These are phyloP conservation scores for Pongo pygmaeus DNA, from an alignment of 2,113 vertebrate genomes.

Conservation along the genomic window DNA sequence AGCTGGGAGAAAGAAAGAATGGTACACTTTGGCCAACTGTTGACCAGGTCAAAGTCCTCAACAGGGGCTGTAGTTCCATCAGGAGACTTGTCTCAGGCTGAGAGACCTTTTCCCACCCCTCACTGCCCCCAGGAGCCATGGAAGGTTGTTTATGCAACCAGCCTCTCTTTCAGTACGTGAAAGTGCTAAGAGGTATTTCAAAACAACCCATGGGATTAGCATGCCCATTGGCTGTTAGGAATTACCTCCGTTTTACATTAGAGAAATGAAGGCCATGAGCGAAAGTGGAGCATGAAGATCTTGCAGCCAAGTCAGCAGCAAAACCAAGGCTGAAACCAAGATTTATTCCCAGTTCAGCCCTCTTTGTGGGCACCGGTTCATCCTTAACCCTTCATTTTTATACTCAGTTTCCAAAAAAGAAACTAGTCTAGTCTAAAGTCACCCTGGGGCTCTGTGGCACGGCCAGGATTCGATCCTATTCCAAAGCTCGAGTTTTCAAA, in stretches of 20 bases:
- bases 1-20: not conserved
- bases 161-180: not conserved
- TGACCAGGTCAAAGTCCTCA: not conserved
- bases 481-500: not conserved
- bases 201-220: not conserved
- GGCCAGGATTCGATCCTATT: not conserved
- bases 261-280: not conserved
- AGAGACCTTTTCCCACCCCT: not conserved
- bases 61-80: not conserved
- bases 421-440: not conserved
- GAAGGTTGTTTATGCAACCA: not conserved
- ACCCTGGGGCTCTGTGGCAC: not conserved
- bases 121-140: not conserved
- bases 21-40: not conserved
- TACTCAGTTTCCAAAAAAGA: not conserved
- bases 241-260: not conserved
- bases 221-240: rapidly evolving
- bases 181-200: slow-evolving; percentile 23
- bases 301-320: not conserved
- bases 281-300: not conserved
- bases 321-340: not conserved
- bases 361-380: not conserved
- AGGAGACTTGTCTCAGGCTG: not conserved
- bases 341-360: not conserved
- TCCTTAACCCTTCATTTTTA: not conserved